A percentile compares a stretch with the other conserved stretches of the same genome.
These are phyloP conservation scores for Aphidius ervi DNA, from an alignment of 1,140 invertebrate species.

Conservation along the genomic window DNA sequence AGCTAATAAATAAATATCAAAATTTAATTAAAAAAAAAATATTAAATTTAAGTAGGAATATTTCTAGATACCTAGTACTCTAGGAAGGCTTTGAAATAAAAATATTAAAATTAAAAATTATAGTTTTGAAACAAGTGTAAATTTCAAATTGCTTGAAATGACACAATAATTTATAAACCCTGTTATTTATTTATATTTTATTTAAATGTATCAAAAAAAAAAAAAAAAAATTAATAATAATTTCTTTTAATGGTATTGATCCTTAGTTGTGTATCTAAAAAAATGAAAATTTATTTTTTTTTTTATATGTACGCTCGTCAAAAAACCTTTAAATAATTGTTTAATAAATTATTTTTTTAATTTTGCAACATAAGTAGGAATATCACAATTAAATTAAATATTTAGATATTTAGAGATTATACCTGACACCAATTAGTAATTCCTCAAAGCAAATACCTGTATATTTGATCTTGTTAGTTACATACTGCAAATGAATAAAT, in stretches of 20 bases:
- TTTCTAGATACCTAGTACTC: constrained; percentile 15
- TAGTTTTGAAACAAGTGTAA: constrained; percentile 44
- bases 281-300: constrained; percentile 48
- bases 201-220: constrained; percentile 37
- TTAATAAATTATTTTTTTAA: not conserved
- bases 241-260: constrained; percentile 41
- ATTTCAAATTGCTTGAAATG: constrained; percentile 39
- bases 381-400: not conserved
- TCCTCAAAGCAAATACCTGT: constrained; percentile 24
- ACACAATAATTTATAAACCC: too few relatives aligned
- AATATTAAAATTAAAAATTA: constrained; percentile 7
- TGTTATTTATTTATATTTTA: too few relatives aligned
- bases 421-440: constrained; percentile 22
- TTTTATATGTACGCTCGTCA: constrained; percentile 27
- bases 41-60: not conserved
- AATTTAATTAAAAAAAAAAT: not conserved
- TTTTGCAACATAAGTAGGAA: not conserved
- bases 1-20: not conserved
- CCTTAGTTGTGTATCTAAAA: constrained; percentile 50
- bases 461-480: not conserved
- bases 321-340: constrained; percentile 6
- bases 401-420: constrained; percentile 34
- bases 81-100: constrained; percentile 19
- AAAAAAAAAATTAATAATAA: constrained; percentile 43
- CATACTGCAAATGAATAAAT: too few relatives aligned